phyloP scores from a whole-genome alignment of 2,113 vertebrate genomes.

The Eudyptes chrysolophus region DNA sequence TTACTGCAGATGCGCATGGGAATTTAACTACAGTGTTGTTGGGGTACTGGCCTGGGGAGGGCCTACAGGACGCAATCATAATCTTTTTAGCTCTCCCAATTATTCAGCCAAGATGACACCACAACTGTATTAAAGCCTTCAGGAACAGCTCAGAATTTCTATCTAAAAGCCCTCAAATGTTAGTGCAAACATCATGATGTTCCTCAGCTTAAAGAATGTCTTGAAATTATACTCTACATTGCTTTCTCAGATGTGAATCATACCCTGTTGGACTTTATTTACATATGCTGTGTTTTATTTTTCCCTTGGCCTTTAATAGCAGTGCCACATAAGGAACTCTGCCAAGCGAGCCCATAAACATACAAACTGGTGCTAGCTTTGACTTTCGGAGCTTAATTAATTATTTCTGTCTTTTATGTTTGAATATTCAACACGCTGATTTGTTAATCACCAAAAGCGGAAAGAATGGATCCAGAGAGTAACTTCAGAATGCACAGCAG shows the following conservation, averaged over 20 bases:
- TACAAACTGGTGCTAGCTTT: not conserved
- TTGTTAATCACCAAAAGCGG: not conserved
- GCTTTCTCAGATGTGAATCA: constrained; percentile 6
- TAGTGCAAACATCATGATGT: not conserved
- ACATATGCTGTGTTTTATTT: not conserved
- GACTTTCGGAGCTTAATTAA: not conserved
- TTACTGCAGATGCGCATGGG: not conserved
- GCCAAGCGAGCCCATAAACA: not conserved
- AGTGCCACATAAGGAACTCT: not conserved
- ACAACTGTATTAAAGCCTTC: not conserved
- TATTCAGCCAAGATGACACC: not conserved
- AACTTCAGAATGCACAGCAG: not conserved
- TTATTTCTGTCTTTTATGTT: not conserved
- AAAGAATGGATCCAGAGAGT: not conserved
- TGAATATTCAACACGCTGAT: not conserved
- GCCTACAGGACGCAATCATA: not conserved
- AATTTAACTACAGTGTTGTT: not conserved
- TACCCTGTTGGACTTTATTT: not conserved
- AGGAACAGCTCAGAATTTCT: not conserved
- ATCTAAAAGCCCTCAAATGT: not conserved
- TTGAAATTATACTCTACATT: not conserved
- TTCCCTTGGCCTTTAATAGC: not conserved
- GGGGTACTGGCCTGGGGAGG: not conserved
- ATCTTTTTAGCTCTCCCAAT: not conserved
- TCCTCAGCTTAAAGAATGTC: not conserved